Base-by-base conservation (phyloP, 2,888 invertebrate species). In the Matsumyia berberina region DNA sequence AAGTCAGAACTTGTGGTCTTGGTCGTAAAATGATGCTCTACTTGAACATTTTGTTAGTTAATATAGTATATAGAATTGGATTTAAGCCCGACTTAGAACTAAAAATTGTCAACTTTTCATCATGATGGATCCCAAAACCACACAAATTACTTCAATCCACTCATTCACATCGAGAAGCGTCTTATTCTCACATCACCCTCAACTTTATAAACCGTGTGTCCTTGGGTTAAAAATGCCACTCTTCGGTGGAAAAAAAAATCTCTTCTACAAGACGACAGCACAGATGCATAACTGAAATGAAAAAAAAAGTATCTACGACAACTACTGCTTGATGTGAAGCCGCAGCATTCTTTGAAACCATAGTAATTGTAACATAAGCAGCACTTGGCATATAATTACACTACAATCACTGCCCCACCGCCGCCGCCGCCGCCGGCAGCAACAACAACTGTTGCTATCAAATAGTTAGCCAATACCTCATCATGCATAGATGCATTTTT, bases 331-430 rank as follows among this genome's bases (percentile, higher is more conserved):
- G 55, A 60, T 31, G 35, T 35, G 49, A 69, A 69, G 79, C 83
- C 83, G 66, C 81, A 86, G 35, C 81, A 86, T 81, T 86, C 77
- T 69, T 67, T 42, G 67, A 86, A 86, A 81, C 86, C 86, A 86
- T 86, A 86, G 76, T 66, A 81, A 86, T 81, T 72, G 76, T 81
- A 86, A 72, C 77, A 77, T 62, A 80, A 85, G 85, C 53, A 74
- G 49, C 53, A 66, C 70, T 72, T 66, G 72, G 72, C 53, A 72
- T 78, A 72, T 72, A 77, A 82, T 82, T 78, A 78, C 72, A 64
- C 49, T 78, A n/a, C 77, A 77, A 81, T 81, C 57, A 35, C 49
- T 24, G 24, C 19, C 42, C 66, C 73, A 44, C 24, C 15, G 44
- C 8, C 7, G 3, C 24, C 15, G 44, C 8, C 7, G 3, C 24